Percentiles rank a stretch among this genome's conserved stretches.
Conservation (phyloP, 1,140 invertebrate species). For the Solenopsis invicta region DNA sequence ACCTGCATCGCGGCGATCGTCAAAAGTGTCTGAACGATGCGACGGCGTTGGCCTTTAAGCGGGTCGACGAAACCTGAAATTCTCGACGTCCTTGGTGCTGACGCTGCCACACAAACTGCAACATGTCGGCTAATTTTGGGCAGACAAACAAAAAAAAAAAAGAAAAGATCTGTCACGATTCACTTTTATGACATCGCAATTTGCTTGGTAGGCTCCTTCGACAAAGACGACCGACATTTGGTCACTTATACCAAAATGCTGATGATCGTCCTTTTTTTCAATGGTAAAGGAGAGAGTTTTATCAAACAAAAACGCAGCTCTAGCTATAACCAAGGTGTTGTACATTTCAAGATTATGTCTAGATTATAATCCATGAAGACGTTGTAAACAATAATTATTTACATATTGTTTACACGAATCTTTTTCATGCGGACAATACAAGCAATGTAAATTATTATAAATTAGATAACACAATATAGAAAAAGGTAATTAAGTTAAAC, state of each 20-base stretch:
- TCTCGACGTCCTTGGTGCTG: constrained; percentile 63
- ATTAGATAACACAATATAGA: too few species aligned
- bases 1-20: constrained; percentile 58
- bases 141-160: constrained; percentile 10
- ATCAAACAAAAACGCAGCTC: background rate
- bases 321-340: too few species aligned
- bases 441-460: too few species aligned
- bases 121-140: constrained; percentile 33
- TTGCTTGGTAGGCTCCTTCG: constrained; percentile 25
- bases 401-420: background rate
- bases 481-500: too few species aligned
- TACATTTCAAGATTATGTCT: too few species aligned
- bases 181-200: constrained; percentile 54
- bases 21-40: constrained; percentile 61
- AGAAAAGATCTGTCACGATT: constrained; percentile 41
- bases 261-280: background rate
- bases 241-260: background rate
- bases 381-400: too few species aligned
- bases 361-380: too few species aligned
- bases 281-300: background rate
- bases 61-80: constrained; percentile 70
- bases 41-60: constrained; percentile 68
- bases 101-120: constrained; percentile 35
- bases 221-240: constrained; percentile 16
- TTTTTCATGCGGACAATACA: too few species aligned